These are phyloP conservation scores for Salticus scenicus DNA, from an alignment of 2,888 invertebrate genomes.

Conservation along the genomic window DNA sequence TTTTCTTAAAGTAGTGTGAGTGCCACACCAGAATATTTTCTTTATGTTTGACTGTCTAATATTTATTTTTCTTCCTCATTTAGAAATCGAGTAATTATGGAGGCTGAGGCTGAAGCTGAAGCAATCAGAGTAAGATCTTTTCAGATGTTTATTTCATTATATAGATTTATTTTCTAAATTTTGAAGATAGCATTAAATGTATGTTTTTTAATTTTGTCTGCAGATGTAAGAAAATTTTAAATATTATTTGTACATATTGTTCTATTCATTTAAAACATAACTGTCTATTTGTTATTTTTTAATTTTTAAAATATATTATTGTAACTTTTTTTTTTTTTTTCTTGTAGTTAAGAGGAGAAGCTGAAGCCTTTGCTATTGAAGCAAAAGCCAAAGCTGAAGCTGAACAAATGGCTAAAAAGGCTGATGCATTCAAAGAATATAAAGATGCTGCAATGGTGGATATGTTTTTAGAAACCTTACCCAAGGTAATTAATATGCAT, in stretches of 20 bases:
- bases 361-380: slow-evolving; percentile 90
- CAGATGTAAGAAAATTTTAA: background rate
- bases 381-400: slow-evolving; percentile 97
- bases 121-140: slow-evolving; percentile 81
- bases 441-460: slow-evolving; percentile 96
- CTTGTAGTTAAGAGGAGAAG: slow-evolving; percentile 82
- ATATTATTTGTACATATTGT: background rate
- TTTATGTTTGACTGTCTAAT: too few relatives aligned
- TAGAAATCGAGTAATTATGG: slow-evolving; percentile 86
- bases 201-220: background rate
- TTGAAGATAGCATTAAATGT: background rate
- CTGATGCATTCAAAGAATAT: slow-evolving; percentile 97
- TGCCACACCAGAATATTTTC: too few relatives aligned
- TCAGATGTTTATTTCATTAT: background rate
- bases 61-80: background rate
- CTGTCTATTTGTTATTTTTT: too few relatives aligned
- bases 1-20: too few relatives aligned
- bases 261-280: background rate
- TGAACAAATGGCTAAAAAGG: slow-evolving; percentile 97
- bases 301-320: too few relatives aligned
- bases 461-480: slow-evolving; percentile 95
- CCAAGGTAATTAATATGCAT: slow-evolving; percentile 85
- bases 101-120: slow-evolving; percentile 96
- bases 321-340: too few relatives aligned
- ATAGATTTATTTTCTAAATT: too few relatives aligned